Percentiles rank a stretch among this genome's conserved stretches.
These are phyloP conservation scores for Platynereis dumerilii DNA, from an alignment of 2,888 invertebrate genomes.

Conservation along the genomic window DNA sequence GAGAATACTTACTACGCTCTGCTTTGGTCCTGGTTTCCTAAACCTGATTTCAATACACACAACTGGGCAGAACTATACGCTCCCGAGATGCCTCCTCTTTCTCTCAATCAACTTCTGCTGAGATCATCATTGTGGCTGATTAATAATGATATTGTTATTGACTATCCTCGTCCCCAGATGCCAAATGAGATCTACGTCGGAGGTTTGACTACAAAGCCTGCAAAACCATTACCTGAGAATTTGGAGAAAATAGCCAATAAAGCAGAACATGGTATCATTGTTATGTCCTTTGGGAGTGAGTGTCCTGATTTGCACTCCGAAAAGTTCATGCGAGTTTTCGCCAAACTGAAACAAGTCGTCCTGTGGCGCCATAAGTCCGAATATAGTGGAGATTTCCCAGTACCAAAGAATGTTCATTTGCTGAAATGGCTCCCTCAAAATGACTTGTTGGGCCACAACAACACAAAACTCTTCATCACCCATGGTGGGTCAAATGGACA, in stretches of 20 bases:
- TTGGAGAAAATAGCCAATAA: not conserved
- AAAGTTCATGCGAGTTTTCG: not conserved
- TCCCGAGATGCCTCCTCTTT: not conserved
- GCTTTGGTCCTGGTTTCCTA: not conserved
- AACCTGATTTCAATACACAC: not conserved
- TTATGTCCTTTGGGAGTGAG: constrained; percentile 8
- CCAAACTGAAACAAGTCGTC: not conserved
- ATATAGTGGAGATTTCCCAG: not conserved
- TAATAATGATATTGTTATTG: constrained; percentile 1
- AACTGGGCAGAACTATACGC: no score
- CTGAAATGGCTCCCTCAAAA: constrained; percentile 11
- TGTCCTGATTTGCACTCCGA: not conserved
- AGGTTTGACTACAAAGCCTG: constrained; percentile 9
- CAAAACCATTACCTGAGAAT: not conserved
- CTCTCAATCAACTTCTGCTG: not conserved
- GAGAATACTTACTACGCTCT: not conserved
- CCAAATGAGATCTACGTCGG: constrained; percentile 12
- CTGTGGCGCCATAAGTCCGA: not conserved
- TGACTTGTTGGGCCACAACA: constrained; percentile 13
- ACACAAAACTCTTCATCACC: constrained; percentile 7
- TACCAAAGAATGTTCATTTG: not conserved
- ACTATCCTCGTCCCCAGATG: constrained; percentile 6
- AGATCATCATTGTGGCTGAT: constrained; percentile 5
- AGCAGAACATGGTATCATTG: not conserved
- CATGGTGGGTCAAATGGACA: constrained; percentile 8